Evolutionary conservation across 2,113 vertebrate species (phyloP).

Genomic region (Urocitellus parryii): DNA sequence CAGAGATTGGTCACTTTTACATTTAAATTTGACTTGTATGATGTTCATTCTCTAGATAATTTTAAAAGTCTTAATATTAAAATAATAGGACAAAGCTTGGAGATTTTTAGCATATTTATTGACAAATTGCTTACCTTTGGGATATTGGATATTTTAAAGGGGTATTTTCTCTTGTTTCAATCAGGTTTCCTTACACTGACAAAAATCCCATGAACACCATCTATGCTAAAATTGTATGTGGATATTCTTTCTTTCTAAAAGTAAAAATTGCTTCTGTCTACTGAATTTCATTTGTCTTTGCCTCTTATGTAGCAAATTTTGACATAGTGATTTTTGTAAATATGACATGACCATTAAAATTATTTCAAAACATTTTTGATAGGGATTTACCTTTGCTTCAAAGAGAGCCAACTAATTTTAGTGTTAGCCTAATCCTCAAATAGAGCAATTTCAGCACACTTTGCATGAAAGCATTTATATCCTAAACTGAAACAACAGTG

Average conservation of each 20-base stretch:
- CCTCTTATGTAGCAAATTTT: not conserved
- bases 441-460: conserved; percentile 53
- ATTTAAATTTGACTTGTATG: conserved; percentile 11
- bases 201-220: conserved; percentile 10
- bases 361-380: conserved; percentile 80
- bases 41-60: not conserved
- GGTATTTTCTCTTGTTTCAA: not conserved
- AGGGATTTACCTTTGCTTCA: conserved; percentile 82
- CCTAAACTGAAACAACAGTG: conserved; percentile 74
- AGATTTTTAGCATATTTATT: not conserved
- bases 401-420: conserved; percentile 78
- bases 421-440: conserved; percentile 73
- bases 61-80: not conserved
- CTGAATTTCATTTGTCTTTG: conserved; percentile 39
- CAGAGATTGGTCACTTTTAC: not conserved
- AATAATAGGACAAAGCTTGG: not conserved
- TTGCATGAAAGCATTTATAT: conserved; percentile 79
- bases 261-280: not conserved
- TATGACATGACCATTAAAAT: conserved; percentile 48
- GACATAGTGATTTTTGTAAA: conserved; percentile 68
- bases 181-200: conserved; percentile 6
- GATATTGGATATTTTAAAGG: conserved; percentile 20
- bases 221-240: conserved; percentile 22
- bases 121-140: not conserved
- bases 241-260: not conserved